A percentile compares a stretch with the other conserved stretches of the same genome.
phyloP scores from a whole-genome alignment of 2,888 invertebrate genomes.

The Iselma pallidipennis region DNA sequence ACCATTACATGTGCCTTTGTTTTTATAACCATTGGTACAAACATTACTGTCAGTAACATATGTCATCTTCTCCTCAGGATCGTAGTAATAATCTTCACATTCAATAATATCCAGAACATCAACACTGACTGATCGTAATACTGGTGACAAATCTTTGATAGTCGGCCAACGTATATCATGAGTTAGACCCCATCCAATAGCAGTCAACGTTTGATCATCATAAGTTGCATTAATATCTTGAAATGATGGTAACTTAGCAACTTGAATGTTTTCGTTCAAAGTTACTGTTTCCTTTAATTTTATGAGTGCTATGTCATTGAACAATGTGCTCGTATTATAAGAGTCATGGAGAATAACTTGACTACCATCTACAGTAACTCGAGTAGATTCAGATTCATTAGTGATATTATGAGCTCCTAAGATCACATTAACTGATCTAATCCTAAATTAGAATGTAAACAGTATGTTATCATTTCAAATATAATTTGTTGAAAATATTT shows the following conservation, averaged over 20 bases:
- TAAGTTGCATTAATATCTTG: constrained; percentile 22
- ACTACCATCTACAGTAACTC: constrained; percentile 18
- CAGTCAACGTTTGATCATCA: constrained; percentile 15
- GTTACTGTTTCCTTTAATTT: constrained; percentile 29
- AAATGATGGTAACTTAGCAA: constrained; percentile 31
- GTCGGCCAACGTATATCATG: constrained; percentile 29
- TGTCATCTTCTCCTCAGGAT: constrained; percentile 11
- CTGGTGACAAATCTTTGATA: constrained; percentile 31
- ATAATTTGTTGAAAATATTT: background rate
- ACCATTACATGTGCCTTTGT: constrained; percentile 38
- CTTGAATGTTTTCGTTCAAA: constrained; percentile 30
- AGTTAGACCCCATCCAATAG: constrained; percentile 40
- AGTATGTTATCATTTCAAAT: too few species aligned
- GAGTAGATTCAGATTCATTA: constrained; percentile 25
- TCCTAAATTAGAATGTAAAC: constrained; percentile 27
- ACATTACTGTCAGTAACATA: constrained; percentile 34
- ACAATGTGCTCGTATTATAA: constrained; percentile 21
- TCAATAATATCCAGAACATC: constrained; percentile 25
- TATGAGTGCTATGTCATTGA: constrained; percentile 38
- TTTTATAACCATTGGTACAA: constrained; percentile 36
- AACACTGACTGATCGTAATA: constrained; percentile 32
- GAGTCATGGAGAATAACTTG: constrained; percentile 33
- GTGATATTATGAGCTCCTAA: constrained; percentile 40
- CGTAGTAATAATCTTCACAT: constrained; percentile 36
- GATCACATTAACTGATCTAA: constrained; percentile 31